phyloP scores from a whole-genome alignment of 2,797 vertebrate genomes.

The Jordanella pulchra region DNA sequence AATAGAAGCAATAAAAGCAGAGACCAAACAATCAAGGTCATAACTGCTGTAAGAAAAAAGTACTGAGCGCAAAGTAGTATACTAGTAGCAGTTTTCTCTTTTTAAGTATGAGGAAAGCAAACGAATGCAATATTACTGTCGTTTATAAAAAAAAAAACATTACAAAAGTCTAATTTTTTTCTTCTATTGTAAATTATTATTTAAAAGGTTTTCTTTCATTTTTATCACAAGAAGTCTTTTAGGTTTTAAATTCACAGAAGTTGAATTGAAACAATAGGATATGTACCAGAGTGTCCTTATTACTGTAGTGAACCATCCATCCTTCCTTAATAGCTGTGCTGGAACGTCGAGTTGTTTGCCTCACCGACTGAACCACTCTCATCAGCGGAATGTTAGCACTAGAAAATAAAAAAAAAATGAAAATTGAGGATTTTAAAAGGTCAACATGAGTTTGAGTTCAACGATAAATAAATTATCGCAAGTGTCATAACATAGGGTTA shows the following conservation, averaged over 20 bases:
- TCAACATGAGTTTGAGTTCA: background rate
- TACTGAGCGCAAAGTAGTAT: slow-evolving; percentile 1
- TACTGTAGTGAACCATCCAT: slow-evolving; percentile 94
- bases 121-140: background rate
- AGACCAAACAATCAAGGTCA: slow-evolving; percentile 7
- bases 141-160: slow-evolving; percentile 6
- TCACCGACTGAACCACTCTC: slow-evolving; percentile 91
- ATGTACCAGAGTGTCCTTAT: slow-evolving; percentile 91
- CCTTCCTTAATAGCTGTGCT: slow-evolving; percentile 90
- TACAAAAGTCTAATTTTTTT: background rate
- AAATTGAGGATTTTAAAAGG: background rate
- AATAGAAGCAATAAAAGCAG: slow-evolving; percentile 11
- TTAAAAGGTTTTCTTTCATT: background rate
- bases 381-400: slow-evolving; percentile 90
- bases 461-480: background rate
- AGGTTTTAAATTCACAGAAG: background rate
- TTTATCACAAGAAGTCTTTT: background rate
- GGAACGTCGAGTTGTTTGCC: slow-evolving; percentile 90
- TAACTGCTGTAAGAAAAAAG: background rate
- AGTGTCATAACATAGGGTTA: background rate
- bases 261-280: background rate
- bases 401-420: background rate
- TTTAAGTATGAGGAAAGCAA: slow-evolving; percentile 18
- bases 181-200: background rate
- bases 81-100: background rate